Evolutionary conservation across 2,797 vertebrate genomes (phyloP).

Genomic region (Cetoscarus ocellatus): DNA sequence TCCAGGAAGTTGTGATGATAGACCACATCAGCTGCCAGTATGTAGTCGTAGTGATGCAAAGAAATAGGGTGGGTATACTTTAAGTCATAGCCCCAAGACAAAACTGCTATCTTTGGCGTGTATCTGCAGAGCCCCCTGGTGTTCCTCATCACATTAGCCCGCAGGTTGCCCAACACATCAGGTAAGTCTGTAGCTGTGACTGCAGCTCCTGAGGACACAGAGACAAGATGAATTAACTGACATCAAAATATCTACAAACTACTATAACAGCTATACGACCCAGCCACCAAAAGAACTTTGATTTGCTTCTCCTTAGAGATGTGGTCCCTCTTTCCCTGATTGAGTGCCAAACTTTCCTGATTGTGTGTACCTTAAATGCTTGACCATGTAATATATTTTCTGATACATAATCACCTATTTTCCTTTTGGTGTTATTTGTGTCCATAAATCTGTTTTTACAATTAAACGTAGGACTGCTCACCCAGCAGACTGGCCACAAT

Average conservation of each 20-base stretch:
- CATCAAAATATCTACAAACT: not conserved
- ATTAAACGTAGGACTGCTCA: slow-evolving; percentile 54
- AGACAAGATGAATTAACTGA: not conserved
- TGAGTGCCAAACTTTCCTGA: too few species aligned
- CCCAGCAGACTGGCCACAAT: slow-evolving; percentile 93
- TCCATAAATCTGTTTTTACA: not conserved
- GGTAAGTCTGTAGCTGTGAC: slow-evolving; percentile 67
- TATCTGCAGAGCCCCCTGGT: slow-evolving; percentile 81
- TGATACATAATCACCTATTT: too few species aligned
- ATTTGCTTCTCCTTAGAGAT: too few species aligned
- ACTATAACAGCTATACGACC: not conserved
- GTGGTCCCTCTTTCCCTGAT: too few species aligned
- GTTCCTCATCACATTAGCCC: slow-evolving; percentile 49
- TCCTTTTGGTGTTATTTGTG: not conserved
- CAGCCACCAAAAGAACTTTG: too few species aligned
- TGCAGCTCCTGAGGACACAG: slow-evolving; percentile 49
- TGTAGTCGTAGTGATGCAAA: slow-evolving; percentile 87
- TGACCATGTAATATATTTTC: too few species aligned
- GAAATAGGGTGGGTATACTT: slow-evolving; percentile 82
- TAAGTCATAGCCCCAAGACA: slow-evolving; percentile 89
- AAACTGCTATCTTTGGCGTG: slow-evolving; percentile 85
- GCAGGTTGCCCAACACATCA: slow-evolving; percentile 36
- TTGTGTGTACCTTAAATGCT: too few species aligned
- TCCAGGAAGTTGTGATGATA: slow-evolving; percentile 90
- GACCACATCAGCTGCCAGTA: slow-evolving; percentile 95